Percentiles rank a stretch among this genome's conserved stretches.
These are phyloP conservation scores for Numenius arquata DNA, from an alignment of 2,113 vertebrate genomes.

Conservation along the genomic window DNA sequence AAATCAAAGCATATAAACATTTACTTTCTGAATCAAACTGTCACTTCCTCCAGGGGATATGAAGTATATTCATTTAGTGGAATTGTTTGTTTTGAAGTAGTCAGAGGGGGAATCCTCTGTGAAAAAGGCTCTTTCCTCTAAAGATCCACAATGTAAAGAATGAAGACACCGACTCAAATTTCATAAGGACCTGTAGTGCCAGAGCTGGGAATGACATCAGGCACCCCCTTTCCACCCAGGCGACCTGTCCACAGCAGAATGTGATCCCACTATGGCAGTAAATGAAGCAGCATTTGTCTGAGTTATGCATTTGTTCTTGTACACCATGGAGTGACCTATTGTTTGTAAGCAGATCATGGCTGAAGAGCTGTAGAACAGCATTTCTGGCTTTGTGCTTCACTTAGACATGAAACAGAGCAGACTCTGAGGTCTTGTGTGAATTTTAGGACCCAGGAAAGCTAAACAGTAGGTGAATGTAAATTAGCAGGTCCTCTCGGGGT, in stretches of 20 bases:
- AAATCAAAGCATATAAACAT: background rate
- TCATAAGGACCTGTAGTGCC: background rate
- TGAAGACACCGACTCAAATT: background rate
- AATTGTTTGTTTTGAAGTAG: background rate
- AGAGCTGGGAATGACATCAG: background rate
- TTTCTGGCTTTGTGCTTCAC: slow-evolving; percentile 4
- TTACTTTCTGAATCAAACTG: background rate
- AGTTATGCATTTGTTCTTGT: background rate
- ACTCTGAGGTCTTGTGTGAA: slow-evolving; percentile 14
- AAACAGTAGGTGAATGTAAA: slow-evolving; percentile 54
- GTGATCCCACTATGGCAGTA: background rate
- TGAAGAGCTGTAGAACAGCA: background rate
- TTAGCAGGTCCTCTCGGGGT: slow-evolving; percentile 48
- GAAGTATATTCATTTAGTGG: background rate
- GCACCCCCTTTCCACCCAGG: background rate
- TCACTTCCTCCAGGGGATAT: background rate
- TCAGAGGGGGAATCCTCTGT: background rate
- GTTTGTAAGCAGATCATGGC: background rate
- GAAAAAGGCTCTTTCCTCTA: background rate
- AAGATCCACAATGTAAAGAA: background rate
- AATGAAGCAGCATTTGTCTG: background rate
- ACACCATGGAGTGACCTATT: background rate
- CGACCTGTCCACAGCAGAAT: background rate
- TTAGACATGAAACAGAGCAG: background rate
- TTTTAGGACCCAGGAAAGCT: slow-evolving; percentile 28